Conservation (phyloP, 2,113 vertebrate species). For the Phocoena phocoena region DNA sequence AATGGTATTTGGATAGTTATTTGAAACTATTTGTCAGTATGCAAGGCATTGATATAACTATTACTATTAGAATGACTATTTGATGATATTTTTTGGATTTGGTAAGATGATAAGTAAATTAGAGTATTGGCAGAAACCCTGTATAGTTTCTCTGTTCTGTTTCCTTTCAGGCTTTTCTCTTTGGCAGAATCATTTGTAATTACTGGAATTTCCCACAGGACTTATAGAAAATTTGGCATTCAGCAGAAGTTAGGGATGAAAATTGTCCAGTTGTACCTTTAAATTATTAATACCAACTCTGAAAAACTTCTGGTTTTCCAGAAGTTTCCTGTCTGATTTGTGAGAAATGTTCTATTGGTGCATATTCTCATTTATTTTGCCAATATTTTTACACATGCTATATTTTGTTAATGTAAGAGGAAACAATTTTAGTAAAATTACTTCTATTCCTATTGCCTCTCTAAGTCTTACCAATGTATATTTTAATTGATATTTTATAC, state of each 20-base stretch:
- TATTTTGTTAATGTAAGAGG: constrained; percentile 29
- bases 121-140: background rate
- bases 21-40: constrained; percentile 17
- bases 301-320: constrained; percentile 40
- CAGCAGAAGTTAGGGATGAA: constrained; percentile 5
- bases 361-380: constrained; percentile 25
- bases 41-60: background rate
- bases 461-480: background rate
- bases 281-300: constrained; percentile 14
- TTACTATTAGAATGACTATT: background rate
- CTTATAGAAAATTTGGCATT: constrained; percentile 36
- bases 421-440: background rate
- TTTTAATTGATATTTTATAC: constrained; percentile 51
- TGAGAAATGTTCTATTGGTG: background rate
- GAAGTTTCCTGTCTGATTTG: background rate
- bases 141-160: background rate
- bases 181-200: constrained; percentile 48
- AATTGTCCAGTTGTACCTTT: background rate
- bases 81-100: background rate
- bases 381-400: background rate
- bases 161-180: constrained; percentile 47
- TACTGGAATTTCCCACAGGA: constrained; percentile 39
- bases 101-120: background rate
- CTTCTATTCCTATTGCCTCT: background rate
- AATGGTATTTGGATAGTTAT: background rate